Percentiles rank a stretch among this genome's conserved stretches.
Conservation (phyloP, 1,140 invertebrate species). For the Cyrtorhinus lividipennis region DNA sequence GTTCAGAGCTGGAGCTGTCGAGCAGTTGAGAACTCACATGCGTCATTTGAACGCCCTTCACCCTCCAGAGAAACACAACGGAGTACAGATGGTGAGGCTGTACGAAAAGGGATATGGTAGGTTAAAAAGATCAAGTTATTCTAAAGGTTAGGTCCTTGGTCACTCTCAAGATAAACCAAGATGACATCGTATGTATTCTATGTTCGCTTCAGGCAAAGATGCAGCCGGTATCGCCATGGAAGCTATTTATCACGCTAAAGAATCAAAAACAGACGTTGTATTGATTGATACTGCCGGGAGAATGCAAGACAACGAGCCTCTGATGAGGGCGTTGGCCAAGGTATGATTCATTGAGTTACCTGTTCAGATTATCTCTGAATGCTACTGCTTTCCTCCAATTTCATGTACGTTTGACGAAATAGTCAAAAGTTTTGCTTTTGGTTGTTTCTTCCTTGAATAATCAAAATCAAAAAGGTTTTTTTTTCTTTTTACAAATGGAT, state of each 20-base stretch:
- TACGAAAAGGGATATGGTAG: slow-evolving; percentile 94
- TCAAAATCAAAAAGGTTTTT: too few relatives aligned
- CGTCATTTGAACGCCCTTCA: slow-evolving; percentile 89
- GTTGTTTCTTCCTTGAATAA: too few relatives aligned
- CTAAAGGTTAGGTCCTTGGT: too few relatives aligned
- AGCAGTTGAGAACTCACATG: slow-evolving; percentile 92
- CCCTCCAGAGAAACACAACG: slow-evolving; percentile 54
- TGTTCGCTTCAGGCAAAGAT: slow-evolving; percentile 63
- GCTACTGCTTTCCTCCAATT: too few relatives aligned
- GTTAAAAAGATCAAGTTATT: too few relatives aligned
- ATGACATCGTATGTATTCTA: background rate
- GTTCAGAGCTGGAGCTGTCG: slow-evolving; percentile 96
- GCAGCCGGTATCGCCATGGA: slow-evolving; percentile 95
- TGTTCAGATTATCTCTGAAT: background rate
- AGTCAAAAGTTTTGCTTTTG: too few relatives aligned
- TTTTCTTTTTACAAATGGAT: too few relatives aligned
- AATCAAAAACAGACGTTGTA: slow-evolving; percentile 75
- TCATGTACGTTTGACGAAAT: too few relatives aligned
- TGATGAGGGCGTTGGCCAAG: slow-evolving; percentile 93
- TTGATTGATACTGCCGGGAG: slow-evolving; percentile 95
- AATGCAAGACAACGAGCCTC: slow-evolving; percentile 99
- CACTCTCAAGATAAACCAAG: too few relatives aligned
- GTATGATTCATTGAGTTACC: slow-evolving; percentile 29
- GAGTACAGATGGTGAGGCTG: slow-evolving; percentile 71
- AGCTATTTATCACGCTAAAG: slow-evolving; percentile 77